Evolutionary conservation across 2,888 invertebrate genomes (phyloP), one percentile per base, ranked within the genome.

Genomic region (Campopleginae sp.): DNA sequence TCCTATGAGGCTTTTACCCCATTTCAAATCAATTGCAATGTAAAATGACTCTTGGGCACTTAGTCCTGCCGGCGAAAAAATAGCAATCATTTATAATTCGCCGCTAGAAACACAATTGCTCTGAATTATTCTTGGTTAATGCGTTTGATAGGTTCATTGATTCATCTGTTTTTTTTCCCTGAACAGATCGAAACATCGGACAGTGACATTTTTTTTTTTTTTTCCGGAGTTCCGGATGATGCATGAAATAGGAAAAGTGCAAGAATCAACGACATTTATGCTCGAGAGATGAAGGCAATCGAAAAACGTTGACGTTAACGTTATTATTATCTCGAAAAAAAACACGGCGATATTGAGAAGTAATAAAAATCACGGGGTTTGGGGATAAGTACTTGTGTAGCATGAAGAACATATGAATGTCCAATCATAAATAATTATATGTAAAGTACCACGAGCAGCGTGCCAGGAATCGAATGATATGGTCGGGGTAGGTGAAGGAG

Each of bases 401-500:
- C 19, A 63, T 58, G 70, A 80, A 42, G 72, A 33, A 66, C 51
- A 72, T 44, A 54, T 63, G 46, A 80, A 80, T 66, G 58, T 65
- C 51, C 68, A 42, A 79, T 79, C 66, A 77, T 80, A 72, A 58
- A 80, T 84, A 58, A 80, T 80, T 46, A 76, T 71, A 76, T 72
- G 51, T 42, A 66, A 78, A 68, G 42, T 54, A 65, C 42, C 12
- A 23, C 3, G 70, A 51, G 51, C 31, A 85, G 51, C 63, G 74
- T 81, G 78, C 81, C 77, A 81, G 74, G 61, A 81, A 81, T 51
- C 61, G 81, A 85, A 78, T 61, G 71, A 72, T 71, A 61, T 33
- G 46, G 12, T 17, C 14, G 23, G 38, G 12, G 72, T 5, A 58
- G 27, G 27, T 38, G 44, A 68, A 74, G 44, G 54, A 70, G 70